Percentiles rank a stretch among this genome's conserved stretches.
These are phyloP conservation scores for Paralichthys olivaceus DNA, from an alignment of 2,113 vertebrate genomes.

Conservation along the genomic window DNA sequence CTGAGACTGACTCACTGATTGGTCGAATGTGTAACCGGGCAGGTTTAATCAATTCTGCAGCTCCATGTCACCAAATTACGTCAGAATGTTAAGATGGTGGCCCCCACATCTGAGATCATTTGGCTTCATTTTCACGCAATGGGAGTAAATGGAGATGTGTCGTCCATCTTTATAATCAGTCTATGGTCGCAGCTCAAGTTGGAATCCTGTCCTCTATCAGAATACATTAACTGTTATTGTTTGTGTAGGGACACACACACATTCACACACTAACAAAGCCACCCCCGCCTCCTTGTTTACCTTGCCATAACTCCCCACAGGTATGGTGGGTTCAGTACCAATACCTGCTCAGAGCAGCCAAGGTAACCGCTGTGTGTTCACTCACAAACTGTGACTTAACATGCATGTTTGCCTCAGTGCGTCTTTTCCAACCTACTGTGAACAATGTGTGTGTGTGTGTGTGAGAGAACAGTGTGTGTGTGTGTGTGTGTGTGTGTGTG, in stretches of 20 bases:
- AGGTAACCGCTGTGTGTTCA: constrained; percentile 76
- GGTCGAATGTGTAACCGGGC: too few species aligned
- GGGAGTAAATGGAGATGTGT: too few species aligned
- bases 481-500: neutral
- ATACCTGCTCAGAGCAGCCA: constrained; percentile 78
- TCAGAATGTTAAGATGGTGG: too few species aligned
- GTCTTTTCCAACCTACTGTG: constrained; percentile 6
- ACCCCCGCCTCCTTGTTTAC: constrained; percentile 35
- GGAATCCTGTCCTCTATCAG: neutral
- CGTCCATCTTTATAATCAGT: neutral
- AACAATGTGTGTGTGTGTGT: neutral
- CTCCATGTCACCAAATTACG: too few species aligned
- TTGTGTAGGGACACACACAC: constrained; percentile 6
- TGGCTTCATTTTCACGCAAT: too few species aligned
- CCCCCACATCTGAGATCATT: too few species aligned
- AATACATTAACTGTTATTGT: too few species aligned
- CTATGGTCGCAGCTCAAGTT: neutral
- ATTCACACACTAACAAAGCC: constrained; percentile 39
- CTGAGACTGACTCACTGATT: too few species aligned
- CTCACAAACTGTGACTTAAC: constrained; percentile 38
- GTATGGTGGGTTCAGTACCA: constrained; percentile 77
- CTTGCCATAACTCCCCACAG: constrained; percentile 69
- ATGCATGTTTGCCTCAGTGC: constrained; percentile 51
- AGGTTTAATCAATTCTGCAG: too few species aligned
- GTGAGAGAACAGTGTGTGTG: neutral